Evolutionary conservation across 2,888 invertebrate species (phyloP).

Genomic region (Xanthia togata): DNA sequence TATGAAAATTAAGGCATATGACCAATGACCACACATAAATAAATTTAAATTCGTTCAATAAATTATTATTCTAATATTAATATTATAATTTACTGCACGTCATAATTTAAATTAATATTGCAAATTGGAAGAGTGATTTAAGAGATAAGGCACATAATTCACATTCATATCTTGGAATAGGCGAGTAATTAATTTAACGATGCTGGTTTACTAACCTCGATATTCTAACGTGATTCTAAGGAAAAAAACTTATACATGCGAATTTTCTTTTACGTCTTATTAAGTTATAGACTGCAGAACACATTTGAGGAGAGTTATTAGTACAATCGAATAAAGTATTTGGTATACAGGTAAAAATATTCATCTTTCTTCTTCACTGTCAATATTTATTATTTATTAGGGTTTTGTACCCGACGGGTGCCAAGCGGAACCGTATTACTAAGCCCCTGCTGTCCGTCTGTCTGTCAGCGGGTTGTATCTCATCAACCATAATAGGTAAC

Average conservation of each 20-base stretch:
- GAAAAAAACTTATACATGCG: neutral
- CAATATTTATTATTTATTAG: neutral
- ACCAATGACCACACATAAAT: slow-evolving; percentile 41
- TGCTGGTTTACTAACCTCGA: slow-evolving; percentile 39
- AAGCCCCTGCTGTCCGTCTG: no score
- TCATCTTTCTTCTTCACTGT: neutral
- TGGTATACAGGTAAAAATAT: neutral
- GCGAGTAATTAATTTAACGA: slow-evolving; percentile 48
- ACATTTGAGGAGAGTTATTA: no score
- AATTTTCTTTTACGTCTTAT: neutral
- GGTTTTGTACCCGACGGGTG: no score
- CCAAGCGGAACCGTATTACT: no score
- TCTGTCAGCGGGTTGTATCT: no score
- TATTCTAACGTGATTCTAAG: neutral
- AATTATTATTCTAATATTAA: slow-evolving; percentile 50
- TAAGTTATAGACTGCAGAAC: neutral
- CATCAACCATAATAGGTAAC: no score
- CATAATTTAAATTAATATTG: slow-evolving; percentile 64
- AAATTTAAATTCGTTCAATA: slow-evolving; percentile 35
- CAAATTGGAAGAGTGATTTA: slow-evolving; percentile 58
- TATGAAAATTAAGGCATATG: slow-evolving; percentile 22
- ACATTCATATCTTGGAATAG: slow-evolving; percentile 42
- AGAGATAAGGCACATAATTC: slow-evolving; percentile 54
- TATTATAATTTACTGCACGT: slow-evolving; percentile 53
- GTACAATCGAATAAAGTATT: neutral